These are phyloP conservation scores for Nyctalus aviator DNA, from an alignment of 2,797 vertebrate genomes.

Conservation along the genomic window DNA sequence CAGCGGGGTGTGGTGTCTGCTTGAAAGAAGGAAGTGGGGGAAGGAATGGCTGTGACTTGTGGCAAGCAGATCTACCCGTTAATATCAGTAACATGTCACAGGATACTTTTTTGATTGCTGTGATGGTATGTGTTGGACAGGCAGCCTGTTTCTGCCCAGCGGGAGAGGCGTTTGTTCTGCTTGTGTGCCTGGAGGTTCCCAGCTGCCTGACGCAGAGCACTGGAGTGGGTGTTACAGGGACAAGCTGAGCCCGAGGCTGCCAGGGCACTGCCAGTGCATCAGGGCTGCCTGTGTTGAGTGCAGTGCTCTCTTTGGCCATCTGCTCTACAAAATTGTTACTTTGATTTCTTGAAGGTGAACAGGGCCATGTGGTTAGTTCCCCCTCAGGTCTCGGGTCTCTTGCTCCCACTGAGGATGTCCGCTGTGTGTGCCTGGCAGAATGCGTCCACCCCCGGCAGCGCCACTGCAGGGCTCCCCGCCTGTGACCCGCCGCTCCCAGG, in stretches of 20 bases:
- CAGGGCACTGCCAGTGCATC: background rate
- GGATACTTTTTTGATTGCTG: background rate
- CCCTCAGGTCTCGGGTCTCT: background rate
- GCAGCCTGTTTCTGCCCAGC: constrained; percentile 2
- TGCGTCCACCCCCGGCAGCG: background rate
- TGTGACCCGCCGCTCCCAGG: too few species aligned
- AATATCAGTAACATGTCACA: constrained; percentile 52
- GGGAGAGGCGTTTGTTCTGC: constrained; percentile 31
- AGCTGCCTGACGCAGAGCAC: background rate
- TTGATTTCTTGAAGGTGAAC: background rate
- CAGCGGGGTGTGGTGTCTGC: background rate
- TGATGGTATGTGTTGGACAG: background rate
- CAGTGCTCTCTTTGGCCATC: background rate
- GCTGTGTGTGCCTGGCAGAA: background rate
- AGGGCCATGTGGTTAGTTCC: background rate
- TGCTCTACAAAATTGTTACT: background rate
- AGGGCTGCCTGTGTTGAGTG: background rate
- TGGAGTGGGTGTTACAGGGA: background rate
- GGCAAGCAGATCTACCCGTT: constrained; percentile 43
- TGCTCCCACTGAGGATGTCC: background rate
- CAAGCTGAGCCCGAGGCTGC: background rate
- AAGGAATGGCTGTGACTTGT: background rate
- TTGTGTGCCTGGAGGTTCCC: background rate
- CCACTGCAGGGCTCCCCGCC: too few species aligned
- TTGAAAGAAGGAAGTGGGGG: constrained; percentile 41